Conservation (phyloP, 2,888 invertebrate genomes). For the Polietes domitor region DNA sequence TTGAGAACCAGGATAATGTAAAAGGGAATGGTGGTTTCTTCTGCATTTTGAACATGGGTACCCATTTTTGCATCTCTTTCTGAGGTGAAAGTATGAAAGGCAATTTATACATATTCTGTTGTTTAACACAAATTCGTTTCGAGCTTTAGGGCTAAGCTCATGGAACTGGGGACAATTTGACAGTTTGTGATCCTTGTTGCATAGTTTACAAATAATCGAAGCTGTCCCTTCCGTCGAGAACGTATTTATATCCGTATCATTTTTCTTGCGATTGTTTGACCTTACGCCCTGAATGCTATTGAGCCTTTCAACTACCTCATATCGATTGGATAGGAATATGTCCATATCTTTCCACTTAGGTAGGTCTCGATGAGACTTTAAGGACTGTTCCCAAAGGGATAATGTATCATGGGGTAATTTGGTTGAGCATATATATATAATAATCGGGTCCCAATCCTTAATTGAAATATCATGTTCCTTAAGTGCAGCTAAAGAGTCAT, state of each 20-base stretch:
- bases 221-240: background rate
- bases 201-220: background rate
- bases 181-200: background rate
- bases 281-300: background rate
- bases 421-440: no score
- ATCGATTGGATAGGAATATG: slow-evolving; percentile 31
- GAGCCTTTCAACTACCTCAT: slow-evolving; percentile 20
- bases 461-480: slow-evolving; percentile 19
- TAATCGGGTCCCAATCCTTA: slow-evolving; percentile 39
- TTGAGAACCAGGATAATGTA: no score
- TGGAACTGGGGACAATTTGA: background rate
- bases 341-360: slow-evolving; percentile 44
- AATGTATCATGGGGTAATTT: background rate
- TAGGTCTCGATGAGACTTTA: slow-evolving; percentile 17
- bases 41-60: background rate
- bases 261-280: background rate
- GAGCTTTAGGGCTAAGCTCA: background rate
- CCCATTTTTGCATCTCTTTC: background rate
- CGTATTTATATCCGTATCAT: background rate
- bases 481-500: slow-evolving; percentile 22
- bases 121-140: slow-evolving; percentile 16
- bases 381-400: slow-evolving; percentile 39
- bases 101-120: slow-evolving; percentile 30
- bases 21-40: slow-evolving; percentile 10
- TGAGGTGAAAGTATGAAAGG: background rate